Base-by-base conservation (phyloP, 2,888 invertebrate species). In the Thereva nobilitata region DNA sequence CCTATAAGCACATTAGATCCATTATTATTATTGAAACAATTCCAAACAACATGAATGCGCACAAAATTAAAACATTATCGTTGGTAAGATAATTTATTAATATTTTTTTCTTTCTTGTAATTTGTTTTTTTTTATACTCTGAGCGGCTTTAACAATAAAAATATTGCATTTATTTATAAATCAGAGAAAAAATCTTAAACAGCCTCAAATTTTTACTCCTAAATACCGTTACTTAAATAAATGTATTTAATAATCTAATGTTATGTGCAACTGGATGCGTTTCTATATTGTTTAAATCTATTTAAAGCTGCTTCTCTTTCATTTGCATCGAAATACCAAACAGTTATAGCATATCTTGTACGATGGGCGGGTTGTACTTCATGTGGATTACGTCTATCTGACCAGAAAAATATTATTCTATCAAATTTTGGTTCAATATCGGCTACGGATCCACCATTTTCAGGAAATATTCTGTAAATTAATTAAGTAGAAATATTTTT, bases 351-450 rank as follows among this genome's bases (percentile, higher is more conserved):
- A 78, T 94, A 95, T 79, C 95, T 85, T 8, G 95, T 95, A 76
- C 88, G 86, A 78, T 86, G 92, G 0, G 97, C 91, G 2, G 97
- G 96, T 79, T 95, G 92, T 1, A 98, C 97, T 83, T 97, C 97
- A 78, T 97, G 97, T 0, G 97, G 97, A 83, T 97, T 97, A 72
- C 97, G 86, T 74, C 93, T 84, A 76, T 97, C 97, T 0, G 97
- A 97, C 97, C 97, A 98, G 84, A 98, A 98, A 82, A 97, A 96
- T 74, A 97, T 84, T 79, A 97, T 87, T 68, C 97, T 83, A 81
- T 98, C 97, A 80, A 97, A 96, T 64, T 91, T 84, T 0, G 97
- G 97, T 77, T 92, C 95, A 75, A 98, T 93, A 76, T 95, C 91
- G 0, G 95, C 95, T 64, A 90, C 92, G 73, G 92, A 89, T 44